Base-by-base conservation (phyloP, 1,140 invertebrate species). In the Scaptomyza graminum region DNA sequence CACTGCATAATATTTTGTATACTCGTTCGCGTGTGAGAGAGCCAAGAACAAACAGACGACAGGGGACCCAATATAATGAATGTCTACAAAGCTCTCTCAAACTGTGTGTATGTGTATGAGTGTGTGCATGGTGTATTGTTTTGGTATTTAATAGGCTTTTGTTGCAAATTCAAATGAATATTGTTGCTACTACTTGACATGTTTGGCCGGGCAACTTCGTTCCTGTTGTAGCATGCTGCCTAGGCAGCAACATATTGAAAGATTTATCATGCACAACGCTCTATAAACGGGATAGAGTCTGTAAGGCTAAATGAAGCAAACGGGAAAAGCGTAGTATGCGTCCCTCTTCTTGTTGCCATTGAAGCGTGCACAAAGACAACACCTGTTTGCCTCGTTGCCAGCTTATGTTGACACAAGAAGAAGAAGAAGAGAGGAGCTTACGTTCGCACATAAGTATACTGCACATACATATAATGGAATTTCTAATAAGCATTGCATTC, bases 391-490 rank as follows among this genome's bases (percentile, higher is more conserved):
- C 49, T 47, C 67, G 60, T 65, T 44, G 47, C 49, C 50, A 47
- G 54, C 41, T 61, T 57, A 59, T 87, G 83, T 88, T 88, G 79
- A 88, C 83, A 82, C 34, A 76, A 62, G 47, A 41, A 57, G 31
- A 34, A 1, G 31, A 34, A 2, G 31, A 34, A 11, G 8, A 34
- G n/a, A 34, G 31, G 1, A 34, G 50, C 78, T 74, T 49, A 73
- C 52, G 51, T 50, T 73, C 71, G 44, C 60, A 75, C 69, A 80
- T 71, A 76, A 78, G 70, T 69, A 57, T 61, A 62, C 69, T 78
- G 79, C 65, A 82, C 65, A 60, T 78, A 82, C 65, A 60, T 78
- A 83, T 88, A 88, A 88, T 88, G 79, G 83, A 88, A 88, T 88
- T 88, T 88, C 79, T 88, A 88, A 88, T 88, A 88, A 83, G 65